These are phyloP conservation scores for Bradypodion pumilum DNA, from an alignment of 2,797 vertebrate species.

Conservation along the genomic window DNA sequence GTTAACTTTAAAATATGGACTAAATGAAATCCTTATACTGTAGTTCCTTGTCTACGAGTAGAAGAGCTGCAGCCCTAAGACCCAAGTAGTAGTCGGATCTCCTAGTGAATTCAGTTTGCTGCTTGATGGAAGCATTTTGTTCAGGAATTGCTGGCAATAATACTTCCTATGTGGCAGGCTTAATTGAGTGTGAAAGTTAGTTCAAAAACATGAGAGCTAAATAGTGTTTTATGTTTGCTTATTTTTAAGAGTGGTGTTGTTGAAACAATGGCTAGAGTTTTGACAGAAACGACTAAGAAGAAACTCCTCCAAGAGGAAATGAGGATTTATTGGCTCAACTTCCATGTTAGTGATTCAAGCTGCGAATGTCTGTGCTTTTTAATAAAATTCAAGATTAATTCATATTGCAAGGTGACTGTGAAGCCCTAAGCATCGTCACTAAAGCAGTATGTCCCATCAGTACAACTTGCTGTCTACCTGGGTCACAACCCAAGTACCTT, in stretches of 20 bases:
- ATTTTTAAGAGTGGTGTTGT: slow-evolving; percentile 16
- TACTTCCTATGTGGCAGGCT: background rate
- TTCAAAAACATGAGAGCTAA: slow-evolving; percentile 1
- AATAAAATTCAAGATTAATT: accelerated
- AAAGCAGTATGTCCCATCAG: background rate
- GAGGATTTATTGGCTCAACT: slow-evolving; percentile 35
- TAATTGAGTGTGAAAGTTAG: background rate
- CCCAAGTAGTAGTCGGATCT: background rate
- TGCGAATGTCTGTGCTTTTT: background rate
- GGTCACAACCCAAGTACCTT: background rate
- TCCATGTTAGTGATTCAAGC: slow-evolving; percentile 43
- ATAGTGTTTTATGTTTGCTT: background rate
- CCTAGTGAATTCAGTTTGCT: background rate
- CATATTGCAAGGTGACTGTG: slow-evolving; percentile 16
- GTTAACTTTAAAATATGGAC: background rate
- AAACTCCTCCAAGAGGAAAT: slow-evolving; percentile 2
- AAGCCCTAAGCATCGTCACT: background rate
- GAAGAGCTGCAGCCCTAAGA: background rate
- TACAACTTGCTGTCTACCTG: background rate
- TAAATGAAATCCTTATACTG: background rate
- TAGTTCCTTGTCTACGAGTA: background rate
- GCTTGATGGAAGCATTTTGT: accelerated
- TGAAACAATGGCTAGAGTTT: background rate
- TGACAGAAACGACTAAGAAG: slow-evolving; percentile 3
- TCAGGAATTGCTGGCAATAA: background rate